Evolutionary conservation across 1,140 invertebrate genomes (phyloP).

Genomic region (Diplogasteroides magnus): DNA sequence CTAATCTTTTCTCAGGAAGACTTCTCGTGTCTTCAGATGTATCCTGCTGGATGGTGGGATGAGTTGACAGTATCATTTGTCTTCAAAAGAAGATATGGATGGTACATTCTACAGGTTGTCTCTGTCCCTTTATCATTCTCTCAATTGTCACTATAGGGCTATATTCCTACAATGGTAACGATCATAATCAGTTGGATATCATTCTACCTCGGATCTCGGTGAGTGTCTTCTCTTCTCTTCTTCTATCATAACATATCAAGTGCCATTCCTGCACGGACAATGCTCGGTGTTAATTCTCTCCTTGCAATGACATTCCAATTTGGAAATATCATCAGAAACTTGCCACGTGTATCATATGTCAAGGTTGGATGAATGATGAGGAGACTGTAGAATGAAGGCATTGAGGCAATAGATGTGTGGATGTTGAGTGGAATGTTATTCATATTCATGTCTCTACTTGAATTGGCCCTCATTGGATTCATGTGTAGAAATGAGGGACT

Average conservation of each 20-base stretch:
- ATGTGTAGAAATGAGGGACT: constrained; percentile 53
- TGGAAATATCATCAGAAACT: constrained; percentile 52
- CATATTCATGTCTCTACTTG: constrained; percentile 52
- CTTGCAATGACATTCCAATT: constrained; percentile 55
- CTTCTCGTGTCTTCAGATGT: constrained; percentile 45
- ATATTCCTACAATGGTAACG: constrained; percentile 52
- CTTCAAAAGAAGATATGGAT: constrained; percentile 50
- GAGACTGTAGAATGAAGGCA: too few species aligned
- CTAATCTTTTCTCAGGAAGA: constrained; percentile 8
- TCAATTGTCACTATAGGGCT: constrained; percentile 8
- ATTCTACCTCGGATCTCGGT: constrained; percentile 49
- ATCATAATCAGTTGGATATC: constrained; percentile 55
- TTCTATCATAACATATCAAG: constrained; percentile 17
- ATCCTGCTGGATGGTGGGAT: constrained; percentile 53
- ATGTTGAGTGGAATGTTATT: constrained; percentile 47
- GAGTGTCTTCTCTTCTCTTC: not conserved
- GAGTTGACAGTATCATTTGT: constrained; percentile 51
- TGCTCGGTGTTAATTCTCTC: constrained; percentile 50
- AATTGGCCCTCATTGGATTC: constrained; percentile 52
- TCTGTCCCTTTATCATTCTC: not conserved
- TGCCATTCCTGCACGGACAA: constrained; percentile 53
- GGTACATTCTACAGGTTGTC: constrained; percentile 53
- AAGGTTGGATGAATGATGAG: constrained; percentile 28
- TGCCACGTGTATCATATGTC: constrained; percentile 48
- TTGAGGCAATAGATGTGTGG: constrained; percentile 17